Evolutionary conservation across 2,888 invertebrate species (phyloP).

Genomic region (Stenurella melanura): DNA sequence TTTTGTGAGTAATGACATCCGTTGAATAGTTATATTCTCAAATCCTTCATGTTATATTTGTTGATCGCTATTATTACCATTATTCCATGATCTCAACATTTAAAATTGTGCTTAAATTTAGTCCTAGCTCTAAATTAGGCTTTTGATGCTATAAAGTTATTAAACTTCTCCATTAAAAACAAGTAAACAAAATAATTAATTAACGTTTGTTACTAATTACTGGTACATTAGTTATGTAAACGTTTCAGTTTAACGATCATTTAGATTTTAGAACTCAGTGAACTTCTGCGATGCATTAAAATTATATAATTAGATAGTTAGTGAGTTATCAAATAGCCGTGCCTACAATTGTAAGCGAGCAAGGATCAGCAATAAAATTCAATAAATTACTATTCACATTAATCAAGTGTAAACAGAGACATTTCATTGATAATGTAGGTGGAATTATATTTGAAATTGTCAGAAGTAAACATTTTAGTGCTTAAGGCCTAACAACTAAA

Average conservation of each 20-base stretch:
- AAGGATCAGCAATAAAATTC: background rate
- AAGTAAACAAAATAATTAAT: slow-evolving; percentile 7
- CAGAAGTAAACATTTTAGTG: too few relatives aligned
- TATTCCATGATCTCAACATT: too few relatives aligned
- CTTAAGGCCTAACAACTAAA: too few relatives aligned
- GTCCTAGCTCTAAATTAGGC: too few relatives aligned
- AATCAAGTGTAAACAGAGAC: background rate
- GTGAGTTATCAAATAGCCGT: background rate
- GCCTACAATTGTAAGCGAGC: background rate
- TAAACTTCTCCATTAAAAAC: slow-evolving; percentile 6
- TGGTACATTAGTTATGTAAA: background rate
- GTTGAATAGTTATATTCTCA: too few relatives aligned
- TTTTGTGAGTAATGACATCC: too few relatives aligned
- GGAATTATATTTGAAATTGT: background rate
- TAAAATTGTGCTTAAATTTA: too few relatives aligned
- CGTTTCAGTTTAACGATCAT: background rate
- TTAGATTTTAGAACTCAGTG: background rate
- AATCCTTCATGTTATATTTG: too few relatives aligned
- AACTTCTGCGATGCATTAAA: background rate
- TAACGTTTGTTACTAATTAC: slow-evolving; percentile 1
- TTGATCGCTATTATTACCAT: too few relatives aligned
- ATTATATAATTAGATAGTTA: background rate
- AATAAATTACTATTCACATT: background rate
- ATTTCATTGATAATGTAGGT: too few relatives aligned
- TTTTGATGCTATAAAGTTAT: background rate